Evolutionary conservation across 2,113 vertebrate genomes (phyloP).

Genomic region (Lonchura striata): DNA sequence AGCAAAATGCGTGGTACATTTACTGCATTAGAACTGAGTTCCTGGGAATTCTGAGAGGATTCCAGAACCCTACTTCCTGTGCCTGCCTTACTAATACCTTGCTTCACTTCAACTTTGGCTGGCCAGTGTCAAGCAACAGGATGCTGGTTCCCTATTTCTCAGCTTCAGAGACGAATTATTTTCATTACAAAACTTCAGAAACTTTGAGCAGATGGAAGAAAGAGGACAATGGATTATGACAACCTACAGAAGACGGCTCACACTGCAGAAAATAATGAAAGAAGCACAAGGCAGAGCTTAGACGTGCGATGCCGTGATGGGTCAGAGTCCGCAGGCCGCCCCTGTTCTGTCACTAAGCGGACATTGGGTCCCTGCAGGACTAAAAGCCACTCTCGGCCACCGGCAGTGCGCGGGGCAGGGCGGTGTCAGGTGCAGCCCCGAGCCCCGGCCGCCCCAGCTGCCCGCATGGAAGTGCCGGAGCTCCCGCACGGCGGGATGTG

Average conservation of each 20-base stretch:
- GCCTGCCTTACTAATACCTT: background rate
- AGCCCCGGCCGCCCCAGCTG: background rate
- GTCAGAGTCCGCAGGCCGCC: background rate
- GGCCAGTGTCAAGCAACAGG: background rate
- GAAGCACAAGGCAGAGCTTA: background rate
- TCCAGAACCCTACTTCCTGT: background rate
- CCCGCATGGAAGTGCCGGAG: background rate
- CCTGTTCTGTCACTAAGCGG: background rate
- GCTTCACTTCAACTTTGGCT: background rate
- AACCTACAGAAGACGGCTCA: background rate
- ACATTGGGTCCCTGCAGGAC: rapidly evolving
- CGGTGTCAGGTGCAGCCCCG: background rate
- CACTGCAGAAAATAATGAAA: background rate
- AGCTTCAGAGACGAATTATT: background rate
- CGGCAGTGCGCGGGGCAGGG: rapidly evolving
- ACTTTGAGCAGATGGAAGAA: background rate
- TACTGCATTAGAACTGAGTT: background rate
- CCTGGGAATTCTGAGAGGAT: background rate
- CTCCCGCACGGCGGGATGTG: too few relatives aligned
- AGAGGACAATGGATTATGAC: background rate
- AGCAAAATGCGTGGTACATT: background rate
- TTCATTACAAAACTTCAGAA: background rate
- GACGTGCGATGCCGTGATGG: background rate
- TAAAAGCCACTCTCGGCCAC: background rate
- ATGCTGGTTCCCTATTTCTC: background rate